Base-by-base conservation (phyloP, 2,888 invertebrate species). In the Crossocerus cetratus region DNA sequence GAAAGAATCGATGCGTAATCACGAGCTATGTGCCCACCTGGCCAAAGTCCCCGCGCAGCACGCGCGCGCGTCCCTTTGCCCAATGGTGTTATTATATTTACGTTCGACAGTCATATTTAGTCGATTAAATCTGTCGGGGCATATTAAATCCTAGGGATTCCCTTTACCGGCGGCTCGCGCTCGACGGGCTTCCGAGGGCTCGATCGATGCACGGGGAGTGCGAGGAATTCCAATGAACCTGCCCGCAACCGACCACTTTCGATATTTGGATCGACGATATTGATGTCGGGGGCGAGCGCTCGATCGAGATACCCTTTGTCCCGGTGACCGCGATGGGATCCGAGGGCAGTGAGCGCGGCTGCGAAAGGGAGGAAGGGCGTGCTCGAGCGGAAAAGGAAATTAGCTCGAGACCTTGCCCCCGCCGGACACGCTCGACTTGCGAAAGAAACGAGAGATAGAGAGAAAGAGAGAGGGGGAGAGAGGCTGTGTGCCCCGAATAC, bases 1-100 rank as follows among this genome's bases (percentile, higher is more conserved):
- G 16, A 76, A 79, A 79, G n/a, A 79, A 79, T 79, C 79, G 69
- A 74, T 79, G 69, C 65, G 74, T 71, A 68, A 74, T 76, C 74
- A 69, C 61, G 64, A 63, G 57, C 49, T 11, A 14, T 16, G n/a
- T 14, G 49, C 43, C 56, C 69, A 21, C 14, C 23, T 44, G 53
- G 45, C 32, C 56, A 54, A 68, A 62, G 65, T 73, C 59, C 62
- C 18, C 61, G 16, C 49, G 44, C 20, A 32, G 21, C 63, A 43
- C 32, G 32, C 32, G 32, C 32, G 11, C 32, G 11, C n/a, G n/a
- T n/a, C n/a, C n/a, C 32, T 32, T 32, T 32, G 3, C 32, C 32
- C 32, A 32, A 32, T 32, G 49, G 1, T 16, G 13, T 49, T 49
- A 49, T 49, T 49, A 49, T 49, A 49, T 49, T 49, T 16, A 16